Evolutionary conservation across 2,797 vertebrate genomes (phyloP).

Genomic region (Tauraco hartlaubi): DNA sequence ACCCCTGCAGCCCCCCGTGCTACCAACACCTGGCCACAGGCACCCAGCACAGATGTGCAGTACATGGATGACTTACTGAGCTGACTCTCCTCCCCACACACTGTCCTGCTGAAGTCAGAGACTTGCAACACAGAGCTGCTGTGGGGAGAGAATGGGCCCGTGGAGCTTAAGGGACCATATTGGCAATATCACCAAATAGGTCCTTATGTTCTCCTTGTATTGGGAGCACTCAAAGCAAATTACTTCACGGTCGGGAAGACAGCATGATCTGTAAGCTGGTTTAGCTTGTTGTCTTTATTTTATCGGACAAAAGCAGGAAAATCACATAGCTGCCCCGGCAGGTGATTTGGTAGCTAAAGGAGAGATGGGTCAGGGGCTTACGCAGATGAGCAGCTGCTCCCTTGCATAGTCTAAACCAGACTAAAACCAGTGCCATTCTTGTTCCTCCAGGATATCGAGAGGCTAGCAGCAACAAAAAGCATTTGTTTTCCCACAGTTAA

Average conservation of each 20-base stretch:
- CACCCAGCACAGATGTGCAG: background rate
- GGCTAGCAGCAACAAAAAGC: background rate
- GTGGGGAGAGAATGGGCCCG: background rate
- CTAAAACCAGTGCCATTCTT: background rate
- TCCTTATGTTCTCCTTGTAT: background rate
- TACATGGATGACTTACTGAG: no score
- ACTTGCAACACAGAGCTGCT: background rate
- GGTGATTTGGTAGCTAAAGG: background rate
- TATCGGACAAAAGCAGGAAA: background rate
- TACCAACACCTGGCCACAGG: background rate
- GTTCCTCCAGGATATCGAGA: background rate
- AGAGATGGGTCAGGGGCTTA: background rate
- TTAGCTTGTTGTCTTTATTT: background rate
- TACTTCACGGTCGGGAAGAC: background rate
- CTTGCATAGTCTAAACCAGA: background rate
- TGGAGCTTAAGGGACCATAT: background rate
- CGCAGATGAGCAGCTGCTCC: background rate
- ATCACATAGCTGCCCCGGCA: background rate
- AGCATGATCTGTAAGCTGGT: background rate
- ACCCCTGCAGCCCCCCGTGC: background rate
- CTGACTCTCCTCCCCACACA: accelerated
- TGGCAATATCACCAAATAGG: background rate
- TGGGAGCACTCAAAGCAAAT: background rate
- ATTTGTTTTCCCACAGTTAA: background rate
- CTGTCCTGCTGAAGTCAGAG: background rate